These are phyloP conservation scores for Danio choprae DNA, from an alignment of 2,797 vertebrate genomes.

Conservation along the genomic window DNA sequence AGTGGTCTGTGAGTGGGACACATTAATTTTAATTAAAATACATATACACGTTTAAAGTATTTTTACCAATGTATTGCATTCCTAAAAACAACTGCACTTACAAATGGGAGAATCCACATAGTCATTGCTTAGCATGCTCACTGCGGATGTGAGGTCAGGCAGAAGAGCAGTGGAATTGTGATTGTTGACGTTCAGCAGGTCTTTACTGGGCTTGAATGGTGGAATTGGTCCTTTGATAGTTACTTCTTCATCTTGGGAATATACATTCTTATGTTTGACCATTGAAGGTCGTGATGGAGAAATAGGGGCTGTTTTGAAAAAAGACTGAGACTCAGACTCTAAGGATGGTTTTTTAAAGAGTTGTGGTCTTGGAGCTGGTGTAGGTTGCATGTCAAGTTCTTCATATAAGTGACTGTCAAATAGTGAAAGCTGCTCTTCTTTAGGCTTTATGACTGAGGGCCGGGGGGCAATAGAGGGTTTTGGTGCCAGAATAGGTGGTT, in stretches of 20 bases:
- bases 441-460: conserved; percentile 72
- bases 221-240: conserved; percentile 46
- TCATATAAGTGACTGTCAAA: conserved; percentile 67
- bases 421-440: conserved; percentile 67
- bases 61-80: neutral
- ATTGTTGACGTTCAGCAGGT: conserved; percentile 87
- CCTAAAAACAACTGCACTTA: conserved; percentile 69
- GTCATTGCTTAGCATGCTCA: conserved; percentile 57
- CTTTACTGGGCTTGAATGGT: conserved; percentile 70
- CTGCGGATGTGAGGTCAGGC: conserved; percentile 43
- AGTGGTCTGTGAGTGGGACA: conserved; percentile 63
- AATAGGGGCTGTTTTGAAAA: conserved; percentile 62
- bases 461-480: conserved; percentile 84
- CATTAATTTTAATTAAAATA: conserved; percentile 43
- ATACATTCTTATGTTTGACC: conserved; percentile 73
- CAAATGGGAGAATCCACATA: conserved; percentile 71
- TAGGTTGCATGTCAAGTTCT: conserved; percentile 65
- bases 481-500: conserved; percentile 75
- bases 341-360: conserved; percentile 74
- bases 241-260: conserved; percentile 71
- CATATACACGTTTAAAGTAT: neutral
- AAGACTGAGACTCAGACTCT: conserved; percentile 63
- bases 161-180: conserved; percentile 73
- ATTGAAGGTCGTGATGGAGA: conserved; percentile 73
- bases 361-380: conserved; percentile 77